Base-by-base conservation (phyloP, 2,113 vertebrate genomes). In the Psittacula cyanocephala region DNA sequence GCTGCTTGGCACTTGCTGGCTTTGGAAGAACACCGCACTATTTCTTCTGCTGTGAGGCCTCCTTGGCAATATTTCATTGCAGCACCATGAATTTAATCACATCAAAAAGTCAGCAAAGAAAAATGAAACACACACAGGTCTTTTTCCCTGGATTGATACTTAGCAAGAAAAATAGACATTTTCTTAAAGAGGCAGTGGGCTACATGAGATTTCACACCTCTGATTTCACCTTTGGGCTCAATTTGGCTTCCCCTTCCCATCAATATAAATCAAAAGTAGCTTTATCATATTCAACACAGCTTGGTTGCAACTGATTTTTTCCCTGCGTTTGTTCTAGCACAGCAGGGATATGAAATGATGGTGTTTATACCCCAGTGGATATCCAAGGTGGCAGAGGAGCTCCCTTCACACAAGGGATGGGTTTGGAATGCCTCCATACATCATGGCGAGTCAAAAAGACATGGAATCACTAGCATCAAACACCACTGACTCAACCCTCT, bases 51-150 rank as follows among this genome's bases (percentile, higher is more conserved):
- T 44, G 29, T 3, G 23, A 88, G 77, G 3, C 65, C 52, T 37
- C 57, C 91, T 69, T 67, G 71, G 81, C 70, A 74, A 9, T 88
- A 77, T 77, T 95, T 95, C 74, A 89, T 86, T 67, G 85, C 91
- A 86, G 75, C 75, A 77, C 89, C 55, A 24, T 29, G 68, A 93
- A 80, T 95, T 96, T 70, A 86, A 89, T 86, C 87, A 70, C 78
- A 92, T 91, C 93, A 89, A 93, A 91, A 80, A 2, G 29, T 87
- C 94, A 95, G 67, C 63, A 65, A 86, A 87, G 95, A 94, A 83
- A 89, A 95, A 91, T 55, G 79, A 83, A 89, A 81, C 81, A 35
- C 67, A 12, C 31, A 5, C 9, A 67, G 91, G 68, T 63, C 46
- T 63, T 74, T 80, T n/a, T 53, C 41, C 84, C 72, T 8, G 35